A percentile compares a stretch with the other conserved stretches of the same genome.
phyloP scores from a whole-genome alignment of 1,140 invertebrate species.

The Drosophila ambigua region DNA sequence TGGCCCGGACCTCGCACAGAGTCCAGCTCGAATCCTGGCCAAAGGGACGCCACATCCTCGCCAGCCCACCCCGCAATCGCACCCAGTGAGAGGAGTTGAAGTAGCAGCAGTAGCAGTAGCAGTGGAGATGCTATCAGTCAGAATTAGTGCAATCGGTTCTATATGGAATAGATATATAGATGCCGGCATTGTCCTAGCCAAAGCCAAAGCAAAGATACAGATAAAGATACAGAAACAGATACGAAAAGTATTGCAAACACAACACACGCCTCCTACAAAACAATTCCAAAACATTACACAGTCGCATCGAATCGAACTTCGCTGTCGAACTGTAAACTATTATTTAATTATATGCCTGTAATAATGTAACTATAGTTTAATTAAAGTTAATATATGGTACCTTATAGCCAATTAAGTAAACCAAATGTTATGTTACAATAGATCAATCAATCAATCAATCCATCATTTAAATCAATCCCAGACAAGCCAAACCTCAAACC shows the following conservation, averaged over 20 bases:
- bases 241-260: constrained; percentile 34
- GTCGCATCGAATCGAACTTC: neutral
- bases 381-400: constrained; percentile 22
- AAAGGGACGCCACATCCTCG: constrained; percentile 34
- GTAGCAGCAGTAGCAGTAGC: constrained; percentile 10
- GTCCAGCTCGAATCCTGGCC: constrained; percentile 35
- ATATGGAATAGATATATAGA: constrained; percentile 29
- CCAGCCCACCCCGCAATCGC: constrained; percentile 17
- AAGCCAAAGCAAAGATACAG: constrained; percentile 63
- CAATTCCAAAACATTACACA: constrained; percentile 42
- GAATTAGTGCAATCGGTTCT: constrained; percentile 55
- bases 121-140: constrained; percentile 8
- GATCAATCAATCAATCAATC: constrained; percentile 36
- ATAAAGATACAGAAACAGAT: constrained; percentile 30
- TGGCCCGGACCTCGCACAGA: constrained; percentile 47
- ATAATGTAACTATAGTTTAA: constrained; percentile 5
- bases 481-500: constrained; percentile 60
- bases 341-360: constrained; percentile 17
- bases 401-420: constrained; percentile 36
- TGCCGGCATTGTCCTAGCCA: constrained; percentile 32
- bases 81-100: constrained; percentile 37
- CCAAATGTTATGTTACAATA: constrained; percentile 52
- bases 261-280: constrained; percentile 36
- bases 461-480: constrained; percentile 15
- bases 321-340: constrained; percentile 33